Percentiles rank a stretch among this genome's conserved stretches.
phyloP scores from a whole-genome alignment of 1,140 invertebrate genomes.

The Zaprionus ornatus region DNA sequence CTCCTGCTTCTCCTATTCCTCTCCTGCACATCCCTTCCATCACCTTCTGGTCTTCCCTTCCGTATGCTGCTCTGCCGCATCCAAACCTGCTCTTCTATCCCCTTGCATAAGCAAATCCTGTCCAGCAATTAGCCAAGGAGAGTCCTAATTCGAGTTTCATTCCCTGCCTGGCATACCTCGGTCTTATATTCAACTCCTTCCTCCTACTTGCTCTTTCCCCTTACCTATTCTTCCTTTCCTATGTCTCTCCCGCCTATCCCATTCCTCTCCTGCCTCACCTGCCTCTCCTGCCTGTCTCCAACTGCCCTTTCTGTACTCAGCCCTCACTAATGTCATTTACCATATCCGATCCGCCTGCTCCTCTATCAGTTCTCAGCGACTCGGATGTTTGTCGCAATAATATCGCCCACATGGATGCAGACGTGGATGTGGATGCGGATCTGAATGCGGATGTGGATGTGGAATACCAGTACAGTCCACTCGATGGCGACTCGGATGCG shows the following conservation, averaged over 20 bases:
- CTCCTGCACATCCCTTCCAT: not conserved
- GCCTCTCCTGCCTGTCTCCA: not conserved
- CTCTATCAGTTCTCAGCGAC: constrained; percentile 22
- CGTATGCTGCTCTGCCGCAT: not conserved
- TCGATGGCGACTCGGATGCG: constrained; percentile 46
- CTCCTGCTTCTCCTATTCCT: no score
- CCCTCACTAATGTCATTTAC: not conserved
- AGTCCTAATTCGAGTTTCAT: not conserved
- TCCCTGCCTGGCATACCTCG: not conserved
- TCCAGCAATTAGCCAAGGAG: not conserved
- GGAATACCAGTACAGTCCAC: constrained; percentile 35
- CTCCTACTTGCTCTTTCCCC: not conserved
- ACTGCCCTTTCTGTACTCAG: not conserved
- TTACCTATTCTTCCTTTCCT: not conserved
- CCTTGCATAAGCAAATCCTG: not conserved
- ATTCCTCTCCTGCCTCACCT: not conserved
- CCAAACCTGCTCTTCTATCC: not conserved
- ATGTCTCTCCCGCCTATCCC: not conserved
- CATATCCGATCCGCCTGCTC: not conserved
- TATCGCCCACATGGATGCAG: not conserved
- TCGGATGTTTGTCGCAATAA: not conserved
- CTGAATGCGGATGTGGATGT: not conserved
- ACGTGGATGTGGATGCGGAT: not conserved
- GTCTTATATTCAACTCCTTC: no score
- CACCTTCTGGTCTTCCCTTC: not conserved